phyloP scores from a whole-genome alignment of 1,140 invertebrate genomes.

The silkworm (Bombyx mori) region DNA sequence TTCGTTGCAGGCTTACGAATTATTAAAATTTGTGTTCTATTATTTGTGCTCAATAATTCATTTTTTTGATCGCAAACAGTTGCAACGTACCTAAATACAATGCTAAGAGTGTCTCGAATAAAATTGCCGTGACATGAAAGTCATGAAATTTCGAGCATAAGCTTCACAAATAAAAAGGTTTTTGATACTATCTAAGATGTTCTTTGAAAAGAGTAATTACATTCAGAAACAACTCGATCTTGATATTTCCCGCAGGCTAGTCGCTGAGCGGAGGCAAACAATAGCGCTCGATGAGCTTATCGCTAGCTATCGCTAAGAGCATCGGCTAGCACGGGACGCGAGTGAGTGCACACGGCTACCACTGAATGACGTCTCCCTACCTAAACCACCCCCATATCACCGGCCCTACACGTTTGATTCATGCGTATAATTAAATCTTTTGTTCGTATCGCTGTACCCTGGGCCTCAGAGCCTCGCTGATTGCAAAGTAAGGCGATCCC shows the following conservation, averaged over 20 bases:
- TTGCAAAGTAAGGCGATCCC: constrained; percentile 36
- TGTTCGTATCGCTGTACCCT: constrained; percentile 45
- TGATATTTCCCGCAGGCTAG: constrained; percentile 40
- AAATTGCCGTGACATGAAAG: no score
- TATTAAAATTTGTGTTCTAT: no score
- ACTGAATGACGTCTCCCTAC: constrained; percentile 26
- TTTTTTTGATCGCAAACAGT: no score
- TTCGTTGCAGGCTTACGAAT: no score
- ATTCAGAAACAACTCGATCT: constrained; percentile 32
- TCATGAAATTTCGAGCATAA: no score
- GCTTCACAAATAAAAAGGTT: no score
- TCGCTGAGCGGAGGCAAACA: constrained; percentile 1
- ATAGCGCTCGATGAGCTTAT: constrained; percentile 17
- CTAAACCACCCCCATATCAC: constrained; percentile 8
- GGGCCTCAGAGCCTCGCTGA: constrained; percentile 32
- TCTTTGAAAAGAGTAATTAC: no score
- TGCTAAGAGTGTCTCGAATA: no score
- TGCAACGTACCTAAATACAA: no score
- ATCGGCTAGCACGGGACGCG: constrained; percentile 33
- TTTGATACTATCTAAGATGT: no score
- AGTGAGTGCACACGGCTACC: constrained; percentile 49
- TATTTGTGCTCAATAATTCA: no score
- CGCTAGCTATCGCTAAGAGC: constrained; percentile 32
- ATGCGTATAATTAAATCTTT: constrained; percentile 71
- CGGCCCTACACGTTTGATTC: constrained; percentile 53